Evolutionary conservation across 2,888 invertebrate genomes (phyloP).

Genomic region (Aspidiotus rigidus): DNA sequence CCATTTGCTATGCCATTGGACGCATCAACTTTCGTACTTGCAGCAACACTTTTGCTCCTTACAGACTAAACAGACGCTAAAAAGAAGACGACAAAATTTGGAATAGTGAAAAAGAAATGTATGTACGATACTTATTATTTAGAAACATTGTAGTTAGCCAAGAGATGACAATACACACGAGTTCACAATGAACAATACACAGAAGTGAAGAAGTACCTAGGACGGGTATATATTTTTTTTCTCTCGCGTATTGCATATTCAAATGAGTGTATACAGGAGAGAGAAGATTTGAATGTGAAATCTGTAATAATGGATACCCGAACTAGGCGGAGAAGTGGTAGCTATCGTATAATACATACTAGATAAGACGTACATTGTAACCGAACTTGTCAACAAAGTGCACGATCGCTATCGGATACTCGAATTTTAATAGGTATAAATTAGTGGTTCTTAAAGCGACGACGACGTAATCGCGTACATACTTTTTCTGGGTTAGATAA

Average conservation of each 20-base stretch:
- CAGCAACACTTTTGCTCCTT: too few relatives aligned
- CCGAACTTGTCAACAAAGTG: slow-evolving; percentile 33
- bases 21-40: too few relatives aligned
- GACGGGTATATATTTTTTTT: slow-evolving; percentile 6
- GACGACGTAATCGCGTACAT: neutral
- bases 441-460: slow-evolving; percentile 24
- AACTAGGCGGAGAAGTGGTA: slow-evolving; percentile 7
- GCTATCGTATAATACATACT: slow-evolving; percentile 29
- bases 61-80: too few relatives aligned
- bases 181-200: slow-evolving; percentile 30
- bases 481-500: too few relatives aligned
- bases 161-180: slow-evolving; percentile 23
- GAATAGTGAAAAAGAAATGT: too few relatives aligned
- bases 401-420: slow-evolving; percentile 32
- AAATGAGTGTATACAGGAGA: slow-evolving; percentile 21
- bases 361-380: slow-evolving; percentile 32
- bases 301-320: slow-evolving; percentile 2
- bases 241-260: slow-evolving; percentile 25
- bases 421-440: slow-evolving; percentile 33
- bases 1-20: too few relatives aligned
- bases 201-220: neutral
- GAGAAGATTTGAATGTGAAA: slow-evolving; percentile 27
- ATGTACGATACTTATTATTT: neutral
- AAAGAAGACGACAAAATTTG: too few relatives aligned
- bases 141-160: slow-evolving; percentile 25